These are phyloP conservation scores for Carapus acus DNA, from an alignment of 2,797 vertebrate genomes.

Conservation along the genomic window DNA sequence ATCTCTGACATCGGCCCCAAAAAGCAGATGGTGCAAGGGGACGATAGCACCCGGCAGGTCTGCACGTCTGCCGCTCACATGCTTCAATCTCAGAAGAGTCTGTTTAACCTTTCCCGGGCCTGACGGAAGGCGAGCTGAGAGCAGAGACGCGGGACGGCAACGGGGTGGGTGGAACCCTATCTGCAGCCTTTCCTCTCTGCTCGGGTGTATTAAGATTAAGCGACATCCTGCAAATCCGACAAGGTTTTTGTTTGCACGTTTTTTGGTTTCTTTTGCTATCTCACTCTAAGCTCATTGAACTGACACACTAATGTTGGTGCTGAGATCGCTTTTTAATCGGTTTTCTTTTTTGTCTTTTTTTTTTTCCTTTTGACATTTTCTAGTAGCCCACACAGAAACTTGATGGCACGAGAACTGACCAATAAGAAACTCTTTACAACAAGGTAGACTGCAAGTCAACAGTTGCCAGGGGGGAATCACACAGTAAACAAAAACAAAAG, in stretches of 20 bases:
- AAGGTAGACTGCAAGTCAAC: constrained; percentile 82
- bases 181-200: constrained; percentile 45
- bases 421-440: constrained; percentile 84
- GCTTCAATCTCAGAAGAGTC: constrained; percentile 42
- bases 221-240: constrained; percentile 61
- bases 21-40: constrained; percentile 55
- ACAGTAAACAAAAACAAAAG: constrained; percentile 67
- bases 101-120: constrained; percentile 37
- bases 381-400: constrained; percentile 82
- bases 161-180: constrained; percentile 52
- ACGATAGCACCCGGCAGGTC: constrained; percentile 54
- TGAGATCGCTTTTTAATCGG: constrained; percentile 65
- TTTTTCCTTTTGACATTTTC: constrained; percentile 64
- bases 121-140: constrained; percentile 29
- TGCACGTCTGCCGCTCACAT: constrained; percentile 42
- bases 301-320: constrained; percentile 79
- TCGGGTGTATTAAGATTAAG: constrained; percentile 65
- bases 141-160: constrained; percentile 41
- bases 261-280: constrained; percentile 78
- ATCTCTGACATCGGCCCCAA: constrained; percentile 58
- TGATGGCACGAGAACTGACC: constrained; percentile 83
- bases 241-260: constrained; percentile 65
- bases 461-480: constrained; percentile 78
- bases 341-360: constrained; percentile 37
- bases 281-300: constrained; percentile 78